Evolutionary conservation across 1,140 invertebrate genomes (phyloP).

Genomic region (Papilio polyxenes): DNA sequence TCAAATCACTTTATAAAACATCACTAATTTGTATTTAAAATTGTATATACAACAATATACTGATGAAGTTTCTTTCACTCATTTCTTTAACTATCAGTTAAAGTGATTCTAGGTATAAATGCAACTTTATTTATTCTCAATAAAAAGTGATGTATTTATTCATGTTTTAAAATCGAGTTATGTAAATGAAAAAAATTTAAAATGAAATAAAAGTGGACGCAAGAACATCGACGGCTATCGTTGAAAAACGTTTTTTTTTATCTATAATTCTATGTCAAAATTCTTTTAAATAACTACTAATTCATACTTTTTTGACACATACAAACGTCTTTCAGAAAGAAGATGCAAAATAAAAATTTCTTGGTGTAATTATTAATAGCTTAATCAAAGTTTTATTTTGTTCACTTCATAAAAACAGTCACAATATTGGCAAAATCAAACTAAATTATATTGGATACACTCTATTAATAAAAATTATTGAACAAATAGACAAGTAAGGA

Average conservation of each 20-base stretch:
- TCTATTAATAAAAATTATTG: slow-evolving; percentile 15
- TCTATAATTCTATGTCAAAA: neutral
- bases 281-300: no score
- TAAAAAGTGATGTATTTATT: neutral
- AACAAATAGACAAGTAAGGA: neutral
- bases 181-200: neutral
- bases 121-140: neutral
- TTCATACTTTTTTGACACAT: neutral
- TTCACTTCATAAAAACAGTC: neutral
- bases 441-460: slow-evolving; percentile 1
- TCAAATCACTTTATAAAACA: no score
- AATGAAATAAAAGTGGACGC: neutral
- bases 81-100: neutral
- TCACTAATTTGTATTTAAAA: no score
- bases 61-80: neutral
- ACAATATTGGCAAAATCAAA: neutral
- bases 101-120: neutral
- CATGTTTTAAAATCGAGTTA: slow-evolving; percentile 1
- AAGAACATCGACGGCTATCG: neutral
- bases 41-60: no score
- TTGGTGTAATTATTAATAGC: neutral
- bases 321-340: neutral
- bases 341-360: neutral
- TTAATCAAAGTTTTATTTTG: neutral
- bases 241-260: neutral